Base-by-base conservation (phyloP, 2,113 vertebrate species). In the Terrapene triunguis region DNA sequence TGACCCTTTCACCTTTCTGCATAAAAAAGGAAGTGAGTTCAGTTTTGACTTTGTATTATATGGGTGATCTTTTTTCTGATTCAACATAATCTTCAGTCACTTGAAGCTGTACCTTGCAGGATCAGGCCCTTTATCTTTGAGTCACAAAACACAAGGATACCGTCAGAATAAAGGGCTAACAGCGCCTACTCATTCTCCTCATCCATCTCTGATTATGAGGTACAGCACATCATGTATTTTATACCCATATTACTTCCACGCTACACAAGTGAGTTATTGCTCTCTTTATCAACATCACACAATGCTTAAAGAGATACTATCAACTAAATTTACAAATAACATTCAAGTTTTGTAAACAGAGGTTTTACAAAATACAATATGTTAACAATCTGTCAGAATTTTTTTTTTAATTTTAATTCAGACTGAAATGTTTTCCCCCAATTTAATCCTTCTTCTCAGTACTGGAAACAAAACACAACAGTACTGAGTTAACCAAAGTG, bases 81-180 rank as follows among this genome's bases (percentile, higher is more conserved):
- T 69, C 0, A 0, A 9, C 16, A 47, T 25, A 88, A 24, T 4
- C 35, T 0, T 1, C 16, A 1, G 42, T 9, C 6, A 86, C 42
- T 11, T 38, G 16, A 80, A 79, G 74, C 0, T 57, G 72, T 80
- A 93, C 4, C 84, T 3, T 59, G 25, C 5, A 47, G 44, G 65
- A 89, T 54, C 19, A 44, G 2, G 84, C 19, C 78, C 24, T 16
- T 44, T 65, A 51, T 25, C 22, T 4, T 88, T 47, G 44, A 78
- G 57, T 3, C 50, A 27, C 42, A 81, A 57, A 93, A 65, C 4
- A 59, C 0, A 1, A 13, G 87, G 42, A 54, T 69, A 87, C 1
- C 8, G 47, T 87, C 74, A 92, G 84, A 91, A 88, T 13, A 92
- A 89, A 53, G 55, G 47, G 8, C 25, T 81, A 76, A 51, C 78